These are phyloP conservation scores for Mungos mungo DNA, from an alignment of 2,113 vertebrate species.

Conservation along the genomic window DNA sequence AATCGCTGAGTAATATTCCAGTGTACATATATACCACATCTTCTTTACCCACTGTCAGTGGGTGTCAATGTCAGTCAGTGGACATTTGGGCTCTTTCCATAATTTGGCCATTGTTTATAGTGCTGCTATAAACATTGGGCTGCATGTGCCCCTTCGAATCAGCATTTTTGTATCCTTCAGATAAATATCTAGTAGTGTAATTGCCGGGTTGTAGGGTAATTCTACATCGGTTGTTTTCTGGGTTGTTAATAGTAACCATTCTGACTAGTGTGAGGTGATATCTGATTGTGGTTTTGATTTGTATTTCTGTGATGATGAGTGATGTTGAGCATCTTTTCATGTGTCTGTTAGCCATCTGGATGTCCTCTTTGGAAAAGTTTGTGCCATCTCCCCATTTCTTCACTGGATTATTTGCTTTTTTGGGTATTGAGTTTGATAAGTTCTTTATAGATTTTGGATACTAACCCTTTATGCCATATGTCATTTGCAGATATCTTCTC, in stretches of 20 bases:
- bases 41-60: neutral
- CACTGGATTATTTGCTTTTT: neutral
- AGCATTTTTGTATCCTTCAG: neutral
- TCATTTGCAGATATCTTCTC: neutral
- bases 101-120: neutral
- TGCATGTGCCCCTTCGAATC: neutral
- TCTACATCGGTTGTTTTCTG: neutral
- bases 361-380: neutral
- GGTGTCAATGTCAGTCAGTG: neutral
- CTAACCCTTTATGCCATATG: neutral
- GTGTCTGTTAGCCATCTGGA: neutral
- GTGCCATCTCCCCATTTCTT: neutral
- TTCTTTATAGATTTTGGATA: neutral
- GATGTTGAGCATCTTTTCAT: neutral
- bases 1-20: neutral
- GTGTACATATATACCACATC: neutral
- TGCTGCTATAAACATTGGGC: neutral
- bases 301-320: neutral
- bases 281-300: neutral
- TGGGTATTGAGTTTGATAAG: neutral
- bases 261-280: neutral
- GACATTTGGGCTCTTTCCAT: neutral
- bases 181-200: neutral
- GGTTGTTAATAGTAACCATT: neutral
- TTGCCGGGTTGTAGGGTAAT: neutral